Base-by-base conservation (phyloP, 2,113 vertebrate species). In the Alethe castanea region DNA sequence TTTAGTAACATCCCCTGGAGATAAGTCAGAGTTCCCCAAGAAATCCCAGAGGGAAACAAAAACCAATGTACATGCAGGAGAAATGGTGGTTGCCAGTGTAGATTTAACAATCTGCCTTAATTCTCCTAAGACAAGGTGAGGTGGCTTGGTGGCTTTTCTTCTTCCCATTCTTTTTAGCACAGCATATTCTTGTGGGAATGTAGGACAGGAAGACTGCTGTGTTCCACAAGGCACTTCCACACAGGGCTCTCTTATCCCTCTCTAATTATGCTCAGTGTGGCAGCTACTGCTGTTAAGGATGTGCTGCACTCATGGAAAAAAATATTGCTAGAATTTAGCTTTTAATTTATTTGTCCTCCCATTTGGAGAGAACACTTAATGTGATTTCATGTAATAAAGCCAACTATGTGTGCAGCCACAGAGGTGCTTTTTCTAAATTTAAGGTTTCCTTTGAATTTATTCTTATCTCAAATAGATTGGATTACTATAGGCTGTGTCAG, bases 401-500 rank as follows among this genome's bases (percentile, higher is more conserved):
- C 64, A 74, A 12, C 62, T 56, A 4, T 69, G 66, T 50, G 62
- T 86, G 88, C 86, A 78, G 62, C 33, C 38, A 25, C 57, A 62
- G 88, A 77, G 82, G 91, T 83, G 88, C 52, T 66, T 83, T 73
- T 73, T 77, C 86, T 95, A 83, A 95, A 92, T 81, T 90, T 64
- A 92, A 86, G 64, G 31, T 88, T 95, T 86, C 86, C 56, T 93
- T 94, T 66, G 64, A 73, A 88, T 90, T 86, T 80, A 64, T 81
- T 82, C 78, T 73, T 90, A 54, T 92, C 83, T n/a, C 76, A 12
- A 19, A 38, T 62, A 81, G 92, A 92, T 95, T 73, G 88, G 82
- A 92, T 94, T 88, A 81, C 82, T 88, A 22, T 70, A 77, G 90
- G 88, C 71, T 83, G 67, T 94, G 94, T 74, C 88, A 83, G 57